These are phyloP conservation scores for Pseudois nayaur DNA, from an alignment of 2,113 vertebrate species.

Conservation along the genomic window DNA sequence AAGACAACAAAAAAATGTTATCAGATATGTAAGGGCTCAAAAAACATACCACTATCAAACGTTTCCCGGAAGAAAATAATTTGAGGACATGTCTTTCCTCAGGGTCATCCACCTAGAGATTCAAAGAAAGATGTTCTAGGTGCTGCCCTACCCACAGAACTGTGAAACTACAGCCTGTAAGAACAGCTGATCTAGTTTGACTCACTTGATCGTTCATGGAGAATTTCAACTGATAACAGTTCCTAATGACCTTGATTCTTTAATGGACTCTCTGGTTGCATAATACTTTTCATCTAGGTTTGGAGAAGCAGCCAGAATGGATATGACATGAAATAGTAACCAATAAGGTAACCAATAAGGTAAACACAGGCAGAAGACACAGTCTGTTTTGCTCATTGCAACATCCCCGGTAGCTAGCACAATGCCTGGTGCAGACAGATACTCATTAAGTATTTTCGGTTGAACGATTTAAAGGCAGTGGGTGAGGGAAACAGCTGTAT, in stretches of 20 bases:
- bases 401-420: neutral
- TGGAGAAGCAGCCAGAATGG: neutral
- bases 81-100: neutral
- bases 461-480: neutral
- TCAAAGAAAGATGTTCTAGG: neutral
- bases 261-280: neutral
- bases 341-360: neutral
- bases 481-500: neutral
- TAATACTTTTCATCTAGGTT: neutral
- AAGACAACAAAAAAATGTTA: neutral
- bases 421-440: neutral
- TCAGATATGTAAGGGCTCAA: neutral
- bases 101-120: neutral
- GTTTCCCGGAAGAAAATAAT: neutral
- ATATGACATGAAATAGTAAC: neutral
- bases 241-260: neutral
- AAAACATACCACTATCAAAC: neutral
- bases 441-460: neutral
- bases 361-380: neutral
- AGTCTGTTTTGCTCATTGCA: neutral
- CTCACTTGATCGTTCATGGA: neutral
- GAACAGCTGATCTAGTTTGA: neutral
- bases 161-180: neutral
- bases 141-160: neutral
- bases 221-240: neutral